These are phyloP conservation scores for Fragum whitleyi DNA, from an alignment of 2,888 invertebrate species.

Conservation along the genomic window DNA sequence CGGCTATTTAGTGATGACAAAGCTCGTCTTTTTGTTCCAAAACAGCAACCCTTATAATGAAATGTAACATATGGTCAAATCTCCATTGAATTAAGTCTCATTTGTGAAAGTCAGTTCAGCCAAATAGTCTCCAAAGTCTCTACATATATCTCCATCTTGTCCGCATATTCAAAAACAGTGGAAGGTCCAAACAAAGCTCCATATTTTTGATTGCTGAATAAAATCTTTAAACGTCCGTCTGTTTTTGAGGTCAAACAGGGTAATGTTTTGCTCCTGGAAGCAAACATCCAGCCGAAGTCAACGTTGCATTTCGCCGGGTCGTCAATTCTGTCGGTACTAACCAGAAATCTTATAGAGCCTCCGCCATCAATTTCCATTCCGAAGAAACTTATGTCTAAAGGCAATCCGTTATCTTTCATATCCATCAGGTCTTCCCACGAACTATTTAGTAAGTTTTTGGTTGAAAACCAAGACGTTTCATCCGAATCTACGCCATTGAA, in stretches of 20 bases:
- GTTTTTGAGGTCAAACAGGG: not conserved
- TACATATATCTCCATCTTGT: slow-evolving; percentile 8
- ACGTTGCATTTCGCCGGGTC: not conserved
- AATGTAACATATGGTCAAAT: too few relatives aligned
- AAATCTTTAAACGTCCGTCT: slow-evolving; percentile 2
- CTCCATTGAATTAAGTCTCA: too few relatives aligned
- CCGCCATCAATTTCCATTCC: not conserved
- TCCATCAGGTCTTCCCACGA: slow-evolving; percentile 12
- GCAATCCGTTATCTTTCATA: not conserved
- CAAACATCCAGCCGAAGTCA: slow-evolving; percentile 16
- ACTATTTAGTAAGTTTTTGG: not conserved
- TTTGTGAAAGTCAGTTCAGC: too few relatives aligned
- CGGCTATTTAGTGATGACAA: not conserved
- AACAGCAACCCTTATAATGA: too few relatives aligned
- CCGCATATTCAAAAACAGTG: not conserved
- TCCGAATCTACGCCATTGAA: not conserved
- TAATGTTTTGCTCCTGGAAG: not conserved
- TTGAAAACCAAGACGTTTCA: slow-evolving; percentile 2
- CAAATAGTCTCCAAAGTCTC: not conserved
- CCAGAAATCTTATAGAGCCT: not conserved
- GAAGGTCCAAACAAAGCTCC: not conserved
- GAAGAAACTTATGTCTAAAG: not conserved
- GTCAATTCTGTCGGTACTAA: not conserved
- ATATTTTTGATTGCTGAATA: not conserved
- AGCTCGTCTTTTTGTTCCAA: too few relatives aligned